These are phyloP conservation scores for Tricholauxania praeusta DNA, from an alignment of 2,888 invertebrate species.

Conservation along the genomic window DNA sequence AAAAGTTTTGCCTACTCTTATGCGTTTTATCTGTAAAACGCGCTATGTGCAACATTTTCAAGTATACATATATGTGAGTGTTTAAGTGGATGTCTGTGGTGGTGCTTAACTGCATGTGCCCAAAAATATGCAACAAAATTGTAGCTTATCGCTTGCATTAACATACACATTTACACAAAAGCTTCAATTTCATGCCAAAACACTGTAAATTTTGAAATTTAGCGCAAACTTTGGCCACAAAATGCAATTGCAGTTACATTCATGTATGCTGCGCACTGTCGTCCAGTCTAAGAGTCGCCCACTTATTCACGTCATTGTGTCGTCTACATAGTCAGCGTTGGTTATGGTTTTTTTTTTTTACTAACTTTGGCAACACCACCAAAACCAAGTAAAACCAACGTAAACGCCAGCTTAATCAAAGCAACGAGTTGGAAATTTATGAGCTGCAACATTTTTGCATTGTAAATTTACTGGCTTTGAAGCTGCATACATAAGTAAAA, in stretches of 20 bases:
- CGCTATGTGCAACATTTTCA: no score
- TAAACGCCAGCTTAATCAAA: constrained; percentile 46
- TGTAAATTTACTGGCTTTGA: constrained; percentile 13
- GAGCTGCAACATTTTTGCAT: constrained; percentile 49
- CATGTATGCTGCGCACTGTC: neutral
- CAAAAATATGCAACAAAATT: constrained; percentile 10
- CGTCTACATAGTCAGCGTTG: neutral
- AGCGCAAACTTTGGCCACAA: neutral
- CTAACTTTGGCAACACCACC: no score
- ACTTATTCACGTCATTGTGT: neutral
- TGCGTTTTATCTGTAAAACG: no score
- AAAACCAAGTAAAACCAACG: neutral
- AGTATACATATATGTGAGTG: no score
- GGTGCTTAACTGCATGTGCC: neutral
- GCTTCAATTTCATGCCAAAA: neutral
- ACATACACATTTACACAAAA: neutral
- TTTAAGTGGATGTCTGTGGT: no score
- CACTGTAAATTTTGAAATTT: constrained; percentile 2
- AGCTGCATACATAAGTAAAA: neutral
- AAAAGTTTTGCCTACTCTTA: no score
- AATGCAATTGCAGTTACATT: neutral
- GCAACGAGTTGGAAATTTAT: constrained; percentile 63
- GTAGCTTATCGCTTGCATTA: neutral
- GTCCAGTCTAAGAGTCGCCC: neutral
- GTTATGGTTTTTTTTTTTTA: neutral